These are phyloP conservation scores for Lithobates pipiens DNA, from an alignment of 2,797 vertebrate genomes.

Conservation along the genomic window DNA sequence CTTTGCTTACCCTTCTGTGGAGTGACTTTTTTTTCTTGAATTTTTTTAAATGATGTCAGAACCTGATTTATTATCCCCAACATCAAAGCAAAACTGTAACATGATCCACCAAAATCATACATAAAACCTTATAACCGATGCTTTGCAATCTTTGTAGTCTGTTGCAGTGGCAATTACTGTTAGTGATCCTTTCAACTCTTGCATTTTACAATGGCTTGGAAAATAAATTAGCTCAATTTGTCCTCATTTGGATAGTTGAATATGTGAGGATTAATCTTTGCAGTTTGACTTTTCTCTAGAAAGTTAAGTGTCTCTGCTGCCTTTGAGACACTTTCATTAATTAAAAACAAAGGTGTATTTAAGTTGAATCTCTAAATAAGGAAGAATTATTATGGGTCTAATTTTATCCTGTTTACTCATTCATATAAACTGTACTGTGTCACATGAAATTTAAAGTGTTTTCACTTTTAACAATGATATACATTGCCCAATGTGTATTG, in stretches of 20 bases:
- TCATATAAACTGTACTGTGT: not conserved
- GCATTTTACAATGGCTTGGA: conserved; percentile 8
- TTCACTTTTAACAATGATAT: too few relatives aligned
- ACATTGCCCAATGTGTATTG: too few relatives aligned
- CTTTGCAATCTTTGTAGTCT: conserved; percentile 24
- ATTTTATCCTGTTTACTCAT: not conserved
- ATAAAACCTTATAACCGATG: conserved; percentile 1
- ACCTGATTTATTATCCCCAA: conserved; percentile 33
- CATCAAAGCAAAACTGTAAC: conserved; percentile 49
- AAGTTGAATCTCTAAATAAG: not conserved
- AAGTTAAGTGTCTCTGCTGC: not conserved
- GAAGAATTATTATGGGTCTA: too few relatives aligned
- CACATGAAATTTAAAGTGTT: too few relatives aligned
- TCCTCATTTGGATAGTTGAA: conserved; percentile 7
- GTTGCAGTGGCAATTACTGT: not conserved
- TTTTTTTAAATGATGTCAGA: conserved; percentile 10
- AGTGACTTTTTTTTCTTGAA: conserved; percentile 1
- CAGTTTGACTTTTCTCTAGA: not conserved
- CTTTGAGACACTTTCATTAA: not conserved
- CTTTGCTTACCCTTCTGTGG: not conserved
- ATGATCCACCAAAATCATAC: conserved; percentile 6
- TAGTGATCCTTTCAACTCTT: not conserved
- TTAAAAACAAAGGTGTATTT: not conserved
- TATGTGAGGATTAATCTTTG: not conserved
- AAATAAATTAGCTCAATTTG: conserved; percentile 6